These are phyloP conservation scores for Platalea minor DNA, from an alignment of 2,797 vertebrate genomes.

Conservation along the genomic window DNA sequence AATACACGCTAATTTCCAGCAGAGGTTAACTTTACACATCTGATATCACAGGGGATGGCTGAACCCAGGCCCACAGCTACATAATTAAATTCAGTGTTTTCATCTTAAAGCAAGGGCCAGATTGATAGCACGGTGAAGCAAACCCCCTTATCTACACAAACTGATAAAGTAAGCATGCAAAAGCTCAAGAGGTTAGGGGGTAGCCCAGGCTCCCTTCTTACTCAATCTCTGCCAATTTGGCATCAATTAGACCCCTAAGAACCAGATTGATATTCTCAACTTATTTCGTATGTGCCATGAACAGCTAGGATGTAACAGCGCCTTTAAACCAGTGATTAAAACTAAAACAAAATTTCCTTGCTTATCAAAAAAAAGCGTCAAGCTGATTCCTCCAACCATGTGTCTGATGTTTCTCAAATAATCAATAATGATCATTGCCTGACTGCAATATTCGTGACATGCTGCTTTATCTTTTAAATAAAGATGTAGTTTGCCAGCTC, in stretches of 20 bases:
- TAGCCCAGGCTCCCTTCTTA: not conserved
- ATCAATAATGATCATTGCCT: not conserved
- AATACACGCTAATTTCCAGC: not conserved
- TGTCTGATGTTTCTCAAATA: not conserved
- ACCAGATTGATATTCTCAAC: not conserved
- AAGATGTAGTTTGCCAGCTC: not conserved
- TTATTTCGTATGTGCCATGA: not conserved
- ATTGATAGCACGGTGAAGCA: not conserved
- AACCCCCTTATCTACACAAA: constrained; percentile 38
- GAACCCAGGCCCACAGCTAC: not conserved
- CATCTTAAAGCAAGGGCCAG: not conserved
- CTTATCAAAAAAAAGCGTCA: not conserved
- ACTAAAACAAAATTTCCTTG: not conserved
- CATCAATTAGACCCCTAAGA: not conserved
- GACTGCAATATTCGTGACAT: not conserved
- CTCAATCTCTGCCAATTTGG: constrained; percentile 19
- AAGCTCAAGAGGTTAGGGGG: not conserved
- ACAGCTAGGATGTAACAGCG: not conserved
- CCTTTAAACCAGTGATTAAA: not conserved
- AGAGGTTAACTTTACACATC: not conserved
- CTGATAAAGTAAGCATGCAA: constrained; percentile 29
- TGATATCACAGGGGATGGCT: not conserved
- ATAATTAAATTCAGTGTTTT: constrained; percentile 19
- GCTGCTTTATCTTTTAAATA: not conserved
- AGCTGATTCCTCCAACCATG: not conserved